A percentile compares a stretch with the other conserved stretches of the same genome.
phyloP scores from a whole-genome alignment of 2,888 invertebrate genomes.

The Yponomeuta evonymella region DNA sequence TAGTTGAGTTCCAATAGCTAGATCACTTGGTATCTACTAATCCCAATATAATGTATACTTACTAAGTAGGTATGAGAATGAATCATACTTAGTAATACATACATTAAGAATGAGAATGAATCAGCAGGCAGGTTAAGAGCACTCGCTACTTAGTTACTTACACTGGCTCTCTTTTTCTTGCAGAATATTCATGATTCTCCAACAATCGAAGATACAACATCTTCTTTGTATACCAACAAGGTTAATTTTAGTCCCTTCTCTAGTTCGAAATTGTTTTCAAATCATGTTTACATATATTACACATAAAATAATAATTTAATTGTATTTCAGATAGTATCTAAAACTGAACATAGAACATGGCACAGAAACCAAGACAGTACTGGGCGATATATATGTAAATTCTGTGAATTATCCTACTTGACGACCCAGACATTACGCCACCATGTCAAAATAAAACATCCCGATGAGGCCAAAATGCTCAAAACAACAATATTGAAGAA shows the following conservation, averaged over 20 bases:
- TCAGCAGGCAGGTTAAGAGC: too few species aligned
- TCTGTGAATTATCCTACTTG: conserved; percentile 36
- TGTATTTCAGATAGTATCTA: conserved; percentile 22
- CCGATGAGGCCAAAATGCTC: conserved; percentile 24
- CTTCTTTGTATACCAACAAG: not conserved
- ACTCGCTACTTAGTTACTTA: too few species aligned
- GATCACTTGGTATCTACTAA: too few species aligned
- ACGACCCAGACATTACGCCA: conserved; percentile 30
- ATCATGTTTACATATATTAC: too few species aligned
- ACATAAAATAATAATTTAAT: not conserved
- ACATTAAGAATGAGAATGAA: too few species aligned
- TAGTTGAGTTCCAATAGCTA: too few species aligned
- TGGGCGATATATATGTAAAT: conserved; percentile 33
- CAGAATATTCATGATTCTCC: not conserved
- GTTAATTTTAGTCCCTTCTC: not conserved
- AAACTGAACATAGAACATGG: conserved; percentile 24
- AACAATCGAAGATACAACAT: not conserved
- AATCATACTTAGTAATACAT: too few species aligned
- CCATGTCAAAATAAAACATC: conserved; percentile 35
- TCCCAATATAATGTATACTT: too few species aligned
- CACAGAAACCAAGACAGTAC: conserved; percentile 26
- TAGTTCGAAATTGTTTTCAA: too few species aligned
- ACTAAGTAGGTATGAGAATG: too few species aligned
- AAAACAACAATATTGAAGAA: conserved; percentile 25
- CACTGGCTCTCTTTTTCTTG: not conserved